Evolutionary conservation across 2,797 vertebrate genomes (phyloP).

Genomic region (Hephaestus fuliginosus): DNA sequence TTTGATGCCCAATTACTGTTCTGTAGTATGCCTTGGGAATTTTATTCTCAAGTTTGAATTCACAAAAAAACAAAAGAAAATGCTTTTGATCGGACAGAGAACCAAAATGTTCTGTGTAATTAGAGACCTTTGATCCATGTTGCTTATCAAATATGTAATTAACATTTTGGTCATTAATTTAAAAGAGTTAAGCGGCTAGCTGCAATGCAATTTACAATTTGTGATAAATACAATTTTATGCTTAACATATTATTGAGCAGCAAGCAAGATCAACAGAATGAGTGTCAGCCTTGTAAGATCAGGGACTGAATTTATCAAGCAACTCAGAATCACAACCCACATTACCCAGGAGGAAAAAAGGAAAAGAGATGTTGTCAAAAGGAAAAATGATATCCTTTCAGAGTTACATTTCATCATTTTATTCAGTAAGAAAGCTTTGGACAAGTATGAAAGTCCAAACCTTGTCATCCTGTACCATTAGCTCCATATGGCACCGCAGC

Average conservation of each 20-base stretch:
- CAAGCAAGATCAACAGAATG: not conserved
- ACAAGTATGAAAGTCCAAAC: constrained; percentile 35
- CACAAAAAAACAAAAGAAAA: not conserved
- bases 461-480: constrained; percentile 31
- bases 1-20: not conserved
- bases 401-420: constrained; percentile 27
- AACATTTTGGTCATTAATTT: not conserved
- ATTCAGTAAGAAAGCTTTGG: constrained; percentile 20
- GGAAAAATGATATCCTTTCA: not conserved
- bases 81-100: not conserved
- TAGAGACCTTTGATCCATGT: not conserved
- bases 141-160: constrained; percentile 1
- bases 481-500: constrained; percentile 35
- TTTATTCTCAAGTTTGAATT: not conserved
- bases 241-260: not conserved
- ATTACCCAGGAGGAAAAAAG: not conserved
- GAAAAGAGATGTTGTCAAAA: not conserved
- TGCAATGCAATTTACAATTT: not conserved
- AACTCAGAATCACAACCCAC: not conserved
- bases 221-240: not conserved
- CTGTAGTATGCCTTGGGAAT: not conserved
- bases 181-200: not conserved
- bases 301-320: not conserved
- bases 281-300: constrained; percentile 10
- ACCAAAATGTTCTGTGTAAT: not conserved